Evolutionary conservation across 2,888 invertebrate species (phyloP), one percentile per base, ranked within the genome.

Genomic region (Ophioninae sp.): DNA sequence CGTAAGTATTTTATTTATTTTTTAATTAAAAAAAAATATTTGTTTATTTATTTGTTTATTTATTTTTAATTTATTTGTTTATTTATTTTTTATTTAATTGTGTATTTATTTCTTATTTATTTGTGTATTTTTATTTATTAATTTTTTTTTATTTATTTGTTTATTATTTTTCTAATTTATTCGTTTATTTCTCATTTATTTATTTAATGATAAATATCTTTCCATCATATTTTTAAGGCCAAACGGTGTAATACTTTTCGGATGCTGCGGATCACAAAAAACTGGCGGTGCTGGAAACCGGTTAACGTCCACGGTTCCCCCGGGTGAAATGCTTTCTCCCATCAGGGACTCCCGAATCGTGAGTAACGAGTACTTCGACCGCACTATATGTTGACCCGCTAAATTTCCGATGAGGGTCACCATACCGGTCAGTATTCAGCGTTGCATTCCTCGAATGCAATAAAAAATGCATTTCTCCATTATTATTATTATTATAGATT

Each of bases 271-370:
- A 10, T 41, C 23, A 56, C 63, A 41, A 8, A 56, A 79, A 79
- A 65, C 58, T 59, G 64, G n/a, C 17, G 20, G 7, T 17, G 41
- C 20, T 41, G 30, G n/a, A 58, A 79, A 79, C 79, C 79, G 79
- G 79, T 79, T 72, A 6, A 30, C n/a, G 23, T 9, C 23, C 41
- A 30, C 30, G 30, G 30, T 41, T 44, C 58, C 72, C 51, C 20
- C 56, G 22, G 59, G 72, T 58, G 79, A 79, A 79, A 79, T 79
- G 79, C 79, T 79, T 79, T 79, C 79, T 72, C 69, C 44, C 20
- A 10, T 56, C 39, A 58, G 39, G 51, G n/a, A 22, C 20, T 51
- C 37, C n/a, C 69, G n/a, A 51, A 44, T n/a, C 8, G 9, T 51
- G 9, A 64, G 64, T 30, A 5, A 37, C 44, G 63, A 61, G 20